Conservation (phyloP, 2,888 invertebrate genomes). For the Malthinus seriepunctatus region DNA sequence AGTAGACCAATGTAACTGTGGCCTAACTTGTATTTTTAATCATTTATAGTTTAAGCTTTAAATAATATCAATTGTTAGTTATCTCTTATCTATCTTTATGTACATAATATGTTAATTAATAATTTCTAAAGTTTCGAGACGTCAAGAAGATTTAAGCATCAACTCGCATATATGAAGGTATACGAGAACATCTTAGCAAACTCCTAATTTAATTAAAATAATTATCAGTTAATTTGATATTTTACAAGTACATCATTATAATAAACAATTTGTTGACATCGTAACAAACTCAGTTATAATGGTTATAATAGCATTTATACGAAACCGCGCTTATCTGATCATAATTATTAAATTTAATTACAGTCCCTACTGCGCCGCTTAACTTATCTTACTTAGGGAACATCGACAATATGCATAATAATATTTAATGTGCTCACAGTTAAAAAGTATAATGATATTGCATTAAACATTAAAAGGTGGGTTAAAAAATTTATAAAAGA, state of each 20-base stretch:
- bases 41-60: no score
- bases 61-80: no score
- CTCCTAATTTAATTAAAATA: no score
- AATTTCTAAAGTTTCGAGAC: no score
- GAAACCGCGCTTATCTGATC: conserved; percentile 31
- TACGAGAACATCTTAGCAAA: no score
- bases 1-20: no score
- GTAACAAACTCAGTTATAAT: conserved; percentile 11
- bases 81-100: no score
- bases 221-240: no score
- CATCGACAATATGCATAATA: conserved; percentile 27
- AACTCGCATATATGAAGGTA: no score
- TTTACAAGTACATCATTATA: not conserved
- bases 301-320: conserved; percentile 23
- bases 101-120: no score
- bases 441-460: conserved; percentile 26
- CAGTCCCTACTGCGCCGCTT: conserved; percentile 29
- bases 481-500: conserved; percentile 13
- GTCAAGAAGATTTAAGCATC: no score
- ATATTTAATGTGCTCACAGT: conserved; percentile 16
- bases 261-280: conserved; percentile 5
- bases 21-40: no score
- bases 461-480: conserved; percentile 8
- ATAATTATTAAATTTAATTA: conserved; percentile 37
- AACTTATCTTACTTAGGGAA: conserved; percentile 28